Evolutionary conservation across 1,140 invertebrate species (phyloP).

Genomic region (Littorina saxatilis): DNA sequence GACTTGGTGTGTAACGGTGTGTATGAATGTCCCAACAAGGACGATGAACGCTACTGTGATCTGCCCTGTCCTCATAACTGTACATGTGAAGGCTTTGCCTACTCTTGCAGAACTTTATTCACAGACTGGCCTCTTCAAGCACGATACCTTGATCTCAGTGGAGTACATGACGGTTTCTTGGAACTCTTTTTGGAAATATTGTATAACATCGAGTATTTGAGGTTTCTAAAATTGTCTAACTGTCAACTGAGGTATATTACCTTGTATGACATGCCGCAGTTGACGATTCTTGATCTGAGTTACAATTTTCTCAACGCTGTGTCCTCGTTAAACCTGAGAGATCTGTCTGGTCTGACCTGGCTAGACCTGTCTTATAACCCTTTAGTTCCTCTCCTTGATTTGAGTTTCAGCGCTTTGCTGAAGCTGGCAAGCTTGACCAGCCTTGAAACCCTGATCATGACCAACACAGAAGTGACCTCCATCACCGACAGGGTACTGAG

Average conservation of each 20-base stretch:
- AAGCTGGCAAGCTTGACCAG: background rate
- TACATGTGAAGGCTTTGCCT: constrained; percentile 32
- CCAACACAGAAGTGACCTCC: background rate
- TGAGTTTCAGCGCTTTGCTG: background rate
- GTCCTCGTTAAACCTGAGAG: background rate
- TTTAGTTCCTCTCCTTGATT: background rate
- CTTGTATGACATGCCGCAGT: background rate
- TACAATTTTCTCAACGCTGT: constrained; percentile 26
- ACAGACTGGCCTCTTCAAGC: background rate
- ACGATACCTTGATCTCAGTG: constrained; percentile 29
- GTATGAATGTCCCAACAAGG: too few species aligned
- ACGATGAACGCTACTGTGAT: too few species aligned
- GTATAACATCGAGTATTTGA: constrained; percentile 10
- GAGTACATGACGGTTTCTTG: background rate
- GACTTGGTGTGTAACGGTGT: too few species aligned
- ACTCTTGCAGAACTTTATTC: constrained; percentile 26
- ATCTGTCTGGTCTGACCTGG: constrained; percentile 14
- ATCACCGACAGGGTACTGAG: background rate
- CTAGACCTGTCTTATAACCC: constrained; percentile 30
- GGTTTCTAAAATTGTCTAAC: constrained; percentile 36
- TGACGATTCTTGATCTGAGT: constrained; percentile 35
- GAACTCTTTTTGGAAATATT: background rate
- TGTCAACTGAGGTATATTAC: background rate
- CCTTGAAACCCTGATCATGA: background rate
- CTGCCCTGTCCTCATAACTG: constrained; percentile 32